phyloP scores from a whole-genome alignment of 2,113 vertebrate genomes.

The Rhinolophus sinicus region DNA sequence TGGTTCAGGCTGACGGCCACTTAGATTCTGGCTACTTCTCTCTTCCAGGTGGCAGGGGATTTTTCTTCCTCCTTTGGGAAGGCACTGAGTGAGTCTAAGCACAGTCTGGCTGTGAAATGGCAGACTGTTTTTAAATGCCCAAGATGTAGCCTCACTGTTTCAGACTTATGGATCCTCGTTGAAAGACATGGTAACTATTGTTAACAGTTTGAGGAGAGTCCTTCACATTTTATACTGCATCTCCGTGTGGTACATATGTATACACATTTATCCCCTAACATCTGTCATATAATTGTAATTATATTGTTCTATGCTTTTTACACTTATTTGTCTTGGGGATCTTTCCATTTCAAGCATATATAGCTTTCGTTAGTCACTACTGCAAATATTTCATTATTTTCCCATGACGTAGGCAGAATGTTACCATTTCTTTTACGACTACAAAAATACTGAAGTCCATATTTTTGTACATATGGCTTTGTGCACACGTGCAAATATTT shows the following conservation, averaged over 20 bases:
- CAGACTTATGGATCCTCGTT: background rate
- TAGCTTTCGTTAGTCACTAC: background rate
- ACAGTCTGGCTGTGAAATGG: background rate
- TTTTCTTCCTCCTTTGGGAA: background rate
- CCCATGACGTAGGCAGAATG: background rate
- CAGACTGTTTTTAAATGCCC: background rate
- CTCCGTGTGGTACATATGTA: background rate
- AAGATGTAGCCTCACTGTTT: background rate
- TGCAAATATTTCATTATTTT: background rate
- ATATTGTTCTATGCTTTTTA: background rate
- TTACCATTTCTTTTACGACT: background rate
- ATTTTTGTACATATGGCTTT: background rate
- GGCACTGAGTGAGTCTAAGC: background rate
- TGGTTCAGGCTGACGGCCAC: background rate
- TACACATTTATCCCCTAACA: background rate
- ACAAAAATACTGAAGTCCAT: background rate
- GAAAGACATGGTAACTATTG: background rate
- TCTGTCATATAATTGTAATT: background rate
- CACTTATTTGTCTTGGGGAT: background rate
- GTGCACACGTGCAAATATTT: background rate
- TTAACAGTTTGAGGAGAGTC: background rate
- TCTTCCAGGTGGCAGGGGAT: background rate
- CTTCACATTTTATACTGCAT: conserved; percentile 15
- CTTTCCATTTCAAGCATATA: background rate
- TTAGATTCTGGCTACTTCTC: background rate